These are phyloP conservation scores for Opisthograptis luteolata DNA, from an alignment of 2,888 invertebrate genomes.

Conservation along the genomic window DNA sequence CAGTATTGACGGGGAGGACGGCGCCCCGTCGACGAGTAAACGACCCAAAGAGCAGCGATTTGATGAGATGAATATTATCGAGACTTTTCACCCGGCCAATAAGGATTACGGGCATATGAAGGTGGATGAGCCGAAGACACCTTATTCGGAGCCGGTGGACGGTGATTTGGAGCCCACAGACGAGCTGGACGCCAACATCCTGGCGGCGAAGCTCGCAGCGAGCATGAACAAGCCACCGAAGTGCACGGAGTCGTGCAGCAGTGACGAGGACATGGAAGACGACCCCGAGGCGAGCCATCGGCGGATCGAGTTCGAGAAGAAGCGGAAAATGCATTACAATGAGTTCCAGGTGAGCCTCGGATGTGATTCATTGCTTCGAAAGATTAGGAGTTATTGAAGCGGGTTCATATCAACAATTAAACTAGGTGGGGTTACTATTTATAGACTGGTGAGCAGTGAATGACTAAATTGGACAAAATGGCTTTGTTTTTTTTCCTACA, in stretches of 20 bases:
- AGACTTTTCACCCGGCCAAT: slow-evolving; percentile 98
- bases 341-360: slow-evolving; percentile 87
- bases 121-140: slow-evolving; percentile 98
- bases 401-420: slow-evolving; percentile 1
- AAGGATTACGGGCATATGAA: slow-evolving; percentile 99
- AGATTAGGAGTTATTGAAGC: slow-evolving; percentile 34
- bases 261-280: slow-evolving; percentile 85
- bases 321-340: slow-evolving; percentile 98
- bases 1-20: slow-evolving; percentile 91
- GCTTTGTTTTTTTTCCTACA: background rate
- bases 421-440: slow-evolving; percentile 10
- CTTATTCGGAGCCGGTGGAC: slow-evolving; percentile 87
- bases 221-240: slow-evolving; percentile 81
- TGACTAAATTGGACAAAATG: background rate
- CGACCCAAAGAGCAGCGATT: slow-evolving; percentile 90
- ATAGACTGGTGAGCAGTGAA: slow-evolving; percentile 3
- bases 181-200: slow-evolving; percentile 87
- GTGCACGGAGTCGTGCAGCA: slow-evolving; percentile 76
- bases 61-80: slow-evolving; percentile 99
- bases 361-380: slow-evolving; percentile 27
- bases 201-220: slow-evolving; percentile 89
- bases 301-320: slow-evolving; percentile 93
- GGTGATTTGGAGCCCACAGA: slow-evolving; percentile 84
- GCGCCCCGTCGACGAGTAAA: slow-evolving; percentile 73
- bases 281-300: slow-evolving; percentile 86